Evolutionary conservation across 2,888 invertebrate genomes (phyloP).

Genomic region (Drosophila planitibia): DNA sequence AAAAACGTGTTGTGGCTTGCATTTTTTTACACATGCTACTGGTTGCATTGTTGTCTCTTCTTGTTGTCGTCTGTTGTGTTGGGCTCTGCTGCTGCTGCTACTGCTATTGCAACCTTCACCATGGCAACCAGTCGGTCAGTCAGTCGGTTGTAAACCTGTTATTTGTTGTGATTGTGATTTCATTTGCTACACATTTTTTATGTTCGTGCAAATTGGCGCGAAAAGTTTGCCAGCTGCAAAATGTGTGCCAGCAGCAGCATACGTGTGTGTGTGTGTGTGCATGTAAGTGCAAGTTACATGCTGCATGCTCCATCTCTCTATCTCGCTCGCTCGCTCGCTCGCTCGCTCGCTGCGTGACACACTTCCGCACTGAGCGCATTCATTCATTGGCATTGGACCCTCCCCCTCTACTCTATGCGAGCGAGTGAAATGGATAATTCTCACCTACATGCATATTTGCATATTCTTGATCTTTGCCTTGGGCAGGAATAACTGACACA

Average conservation of each 20-base stretch:
- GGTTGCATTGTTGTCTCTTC: slow-evolving; percentile 42
- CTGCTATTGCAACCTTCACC: slow-evolving; percentile 72
- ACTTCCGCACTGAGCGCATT: slow-evolving; percentile 62
- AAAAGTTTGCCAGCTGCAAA: slow-evolving; percentile 74
- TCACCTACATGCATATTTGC: slow-evolving; percentile 18
- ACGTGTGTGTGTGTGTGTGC: slow-evolving; percentile 10
- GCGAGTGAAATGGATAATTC: slow-evolving; percentile 15
- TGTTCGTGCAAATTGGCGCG: slow-evolving; percentile 71
- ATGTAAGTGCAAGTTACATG: slow-evolving; percentile 28
- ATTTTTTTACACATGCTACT: slow-evolving; percentile 49
- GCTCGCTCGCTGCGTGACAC: slow-evolving; percentile 49
- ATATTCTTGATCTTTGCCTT: slow-evolving; percentile 30
- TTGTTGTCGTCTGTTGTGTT: slow-evolving; percentile 28
- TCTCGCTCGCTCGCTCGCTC: slow-evolving; percentile 9
- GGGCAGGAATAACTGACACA: slow-evolving; percentile 2
- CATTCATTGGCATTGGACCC: slow-evolving; percentile 63
- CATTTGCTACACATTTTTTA: slow-evolving; percentile 61
- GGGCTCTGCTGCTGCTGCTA: slow-evolving; percentile 49
- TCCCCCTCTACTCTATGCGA: slow-evolving; percentile 8
- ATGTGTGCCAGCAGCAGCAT: slow-evolving; percentile 58
- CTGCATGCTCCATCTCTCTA: slow-evolving; percentile 30
- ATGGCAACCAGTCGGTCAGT: slow-evolving; percentile 68
- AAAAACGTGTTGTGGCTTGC: slow-evolving; percentile 68
- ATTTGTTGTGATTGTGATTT: slow-evolving; percentile 67
- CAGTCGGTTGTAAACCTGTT: slow-evolving; percentile 74